Evolutionary conservation across 2,888 invertebrate genomes (phyloP), one percentile per base, ranked within the genome.

Genomic region (Trisateles emortualis): DNA sequence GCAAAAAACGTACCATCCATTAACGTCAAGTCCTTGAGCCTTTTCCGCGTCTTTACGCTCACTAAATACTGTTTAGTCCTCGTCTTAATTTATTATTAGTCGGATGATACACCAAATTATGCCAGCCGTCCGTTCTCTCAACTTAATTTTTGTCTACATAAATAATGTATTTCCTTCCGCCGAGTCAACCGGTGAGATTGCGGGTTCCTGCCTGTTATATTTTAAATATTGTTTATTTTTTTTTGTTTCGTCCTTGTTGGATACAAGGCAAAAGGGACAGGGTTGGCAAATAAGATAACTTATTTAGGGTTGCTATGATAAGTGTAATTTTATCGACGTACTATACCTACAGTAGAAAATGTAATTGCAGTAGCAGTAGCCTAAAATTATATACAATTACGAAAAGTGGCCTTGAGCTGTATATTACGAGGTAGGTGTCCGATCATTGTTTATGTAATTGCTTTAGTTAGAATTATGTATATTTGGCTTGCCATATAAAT

Each of bases 1-100:
- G 91, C 60, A 90, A 90, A 87, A 80, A 80, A 83, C 74, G 81
- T 68, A 75, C 82, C 86, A 87, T 87, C 84, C 81, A 88, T 90
- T 90, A 87, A 79, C 76, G 81, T 76, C 77, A 78, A 77, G 79
- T 79, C 75, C 75, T 72, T 73, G 79, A 78, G 75, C 78, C 76
- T 83, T 83, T 84, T 84, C 83, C 85, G 78, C 78, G 68, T 86
- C 81, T 83, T 86, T 84, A 76, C 79, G 68, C 78, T 70, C 74
- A 78, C 87, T 86, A 86, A 88, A 88, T 83, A 84, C 79, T 68
- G 73, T 73, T 79, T 75, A 78, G 73, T 68, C 30, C 45, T 70
- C 70, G 63, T 67, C 76, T 76, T 81, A 79, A 81, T 79, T 79
- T 78, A 78, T 74, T 79, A 78, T 79, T 79, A 79, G 76, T 73